Base-by-base conservation (phyloP, 2,797 vertebrate genomes). In the Catostomus latipinnis region DNA sequence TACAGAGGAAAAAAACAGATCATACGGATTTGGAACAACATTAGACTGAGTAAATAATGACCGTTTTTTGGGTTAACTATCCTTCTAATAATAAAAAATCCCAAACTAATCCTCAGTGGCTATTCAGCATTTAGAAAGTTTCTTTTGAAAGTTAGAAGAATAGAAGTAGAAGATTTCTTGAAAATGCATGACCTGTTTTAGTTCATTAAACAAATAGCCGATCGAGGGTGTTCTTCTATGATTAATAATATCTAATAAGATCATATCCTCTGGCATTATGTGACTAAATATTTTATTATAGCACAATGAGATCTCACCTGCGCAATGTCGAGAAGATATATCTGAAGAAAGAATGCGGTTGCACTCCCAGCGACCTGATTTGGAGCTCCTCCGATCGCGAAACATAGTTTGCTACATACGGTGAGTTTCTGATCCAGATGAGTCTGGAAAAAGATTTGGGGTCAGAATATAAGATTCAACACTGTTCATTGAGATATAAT, bases 301-400 rank as follows among this genome's bases (percentile, higher is more conserved):
- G 62, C 53, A 10, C 1, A 5, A 10, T 2, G 8, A 57, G 10
- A 43, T 82, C 81, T 93, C 90, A 99, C 98, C 87, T 95, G 96
- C 60, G 97, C 98, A 13, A 98, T 92, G 48, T 99, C 97, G 0
- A 99, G 95, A 86, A 99, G 93, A 92, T 96, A 99, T 88, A 98
- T 96, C 84, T 98, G 97, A 71, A 99, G 92, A 90, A 97, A 99
- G 89, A 99, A 99, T 46, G 96, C 95, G 0, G 94, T 94, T 66
- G 97, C 97, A 1, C 97, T 98, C 78, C 93, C 94, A 0, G 97
- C 96, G 83, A 96, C 95, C 84, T 98, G 96, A 86, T 96, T 98
- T 57, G 98, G 97, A 0, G 94, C 93, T 0, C 96, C 98, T 9
- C 97, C 98, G 12, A 99, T 95, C 62, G 96, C 97, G 3, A 98